These are phyloP conservation scores for Brachionus plicatilis DNA, from an alignment of 1,140 invertebrate species.

Conservation along the genomic window DNA sequence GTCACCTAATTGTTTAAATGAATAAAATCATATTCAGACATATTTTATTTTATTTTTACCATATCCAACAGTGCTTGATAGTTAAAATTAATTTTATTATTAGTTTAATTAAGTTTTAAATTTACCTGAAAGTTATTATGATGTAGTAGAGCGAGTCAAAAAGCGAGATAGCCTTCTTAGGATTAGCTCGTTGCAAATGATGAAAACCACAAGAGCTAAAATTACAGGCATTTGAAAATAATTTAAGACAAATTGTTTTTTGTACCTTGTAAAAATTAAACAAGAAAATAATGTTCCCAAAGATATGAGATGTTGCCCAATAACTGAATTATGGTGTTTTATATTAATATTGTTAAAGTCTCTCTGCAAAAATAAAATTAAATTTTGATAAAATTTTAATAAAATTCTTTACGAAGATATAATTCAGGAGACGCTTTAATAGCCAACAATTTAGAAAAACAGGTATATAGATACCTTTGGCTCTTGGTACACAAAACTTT, in stretches of 20 bases:
- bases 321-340: constrained; percentile 34
- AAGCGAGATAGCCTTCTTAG: constrained; percentile 10
- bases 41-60: neutral
- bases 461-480: constrained; percentile 30
- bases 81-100: neutral
- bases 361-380: neutral
- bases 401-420: neutral
- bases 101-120: neutral
- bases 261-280: constrained; percentile 36
- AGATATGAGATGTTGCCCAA: constrained; percentile 27
- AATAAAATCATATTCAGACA: neutral
- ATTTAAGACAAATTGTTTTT: neutral
- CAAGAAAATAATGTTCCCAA: constrained; percentile 30
- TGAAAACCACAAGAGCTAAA: constrained; percentile 38
- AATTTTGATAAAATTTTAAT: neutral
- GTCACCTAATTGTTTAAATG: constrained; percentile 3
- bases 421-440: constrained; percentile 25
- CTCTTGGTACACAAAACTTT: neutral
- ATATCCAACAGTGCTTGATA: constrained; percentile 37
- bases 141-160: constrained; percentile 38
- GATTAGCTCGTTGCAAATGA: constrained; percentile 36
- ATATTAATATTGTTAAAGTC: constrained; percentile 40
- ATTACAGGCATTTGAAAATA: neutral
- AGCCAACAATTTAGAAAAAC: constrained; percentile 41
- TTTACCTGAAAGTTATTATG: constrained; percentile 39